These are phyloP conservation scores for Pollachius pollachius DNA, from an alignment of 2,113 vertebrate genomes.

Conservation along the genomic window DNA sequence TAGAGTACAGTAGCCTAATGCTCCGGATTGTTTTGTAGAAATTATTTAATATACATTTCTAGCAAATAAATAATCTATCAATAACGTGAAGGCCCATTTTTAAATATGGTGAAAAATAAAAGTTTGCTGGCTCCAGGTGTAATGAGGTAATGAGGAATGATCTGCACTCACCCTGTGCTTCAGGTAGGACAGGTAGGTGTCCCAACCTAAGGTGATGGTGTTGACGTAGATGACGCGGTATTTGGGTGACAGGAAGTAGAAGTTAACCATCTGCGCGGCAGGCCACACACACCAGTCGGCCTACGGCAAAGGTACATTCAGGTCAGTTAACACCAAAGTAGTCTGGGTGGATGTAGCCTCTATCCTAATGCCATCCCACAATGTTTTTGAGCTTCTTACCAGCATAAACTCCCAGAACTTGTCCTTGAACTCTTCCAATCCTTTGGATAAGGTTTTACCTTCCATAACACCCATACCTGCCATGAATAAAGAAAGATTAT, in stretches of 20 bases:
- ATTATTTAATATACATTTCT: background rate
- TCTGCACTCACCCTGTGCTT: constrained; percentile 81
- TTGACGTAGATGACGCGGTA: constrained; percentile 88
- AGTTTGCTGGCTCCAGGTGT: background rate
- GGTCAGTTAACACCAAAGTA: background rate
- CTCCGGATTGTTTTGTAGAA: background rate
- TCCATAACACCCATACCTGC: constrained; percentile 83
- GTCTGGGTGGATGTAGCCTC: background rate
- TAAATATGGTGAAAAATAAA: too few relatives aligned
- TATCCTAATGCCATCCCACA: background rate
- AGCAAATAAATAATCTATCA: background rate
- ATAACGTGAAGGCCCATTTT: too few relatives aligned
- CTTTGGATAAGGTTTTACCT: constrained; percentile 71
- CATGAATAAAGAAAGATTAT: constrained; percentile 14
- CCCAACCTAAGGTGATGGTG: constrained; percentile 87
- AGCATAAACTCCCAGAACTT: constrained; percentile 88
- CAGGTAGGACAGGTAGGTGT: constrained; percentile 90
- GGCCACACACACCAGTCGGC: constrained; percentile 91
- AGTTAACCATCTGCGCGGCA: constrained; percentile 84
- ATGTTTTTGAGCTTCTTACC: too few relatives aligned
- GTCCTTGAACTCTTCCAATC: constrained; percentile 78
- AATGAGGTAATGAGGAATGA: background rate
- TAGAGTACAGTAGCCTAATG: background rate
- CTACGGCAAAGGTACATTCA: constrained; percentile 46
- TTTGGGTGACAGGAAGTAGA: constrained; percentile 83